These are phyloP conservation scores for Galemys pyrenaicus DNA, from an alignment of 2,113 vertebrate species.

Conservation along the genomic window DNA sequence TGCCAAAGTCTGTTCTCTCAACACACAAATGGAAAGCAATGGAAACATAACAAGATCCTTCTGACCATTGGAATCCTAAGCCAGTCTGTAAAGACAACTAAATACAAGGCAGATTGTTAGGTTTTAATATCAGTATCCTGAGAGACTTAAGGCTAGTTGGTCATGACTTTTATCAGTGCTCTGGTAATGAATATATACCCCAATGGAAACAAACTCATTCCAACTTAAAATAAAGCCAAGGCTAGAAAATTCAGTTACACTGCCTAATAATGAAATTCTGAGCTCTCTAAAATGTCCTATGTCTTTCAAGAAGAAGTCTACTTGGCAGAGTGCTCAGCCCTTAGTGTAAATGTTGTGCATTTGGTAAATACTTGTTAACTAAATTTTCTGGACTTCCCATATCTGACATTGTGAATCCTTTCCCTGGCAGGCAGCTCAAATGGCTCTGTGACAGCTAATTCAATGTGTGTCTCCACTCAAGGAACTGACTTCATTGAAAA, in stretches of 20 bases:
- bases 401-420: constrained; percentile 39
- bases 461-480: constrained; percentile 84
- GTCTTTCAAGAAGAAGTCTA: not conserved
- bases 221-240: not conserved
- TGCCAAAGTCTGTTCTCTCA: not conserved
- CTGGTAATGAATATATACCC: not conserved
- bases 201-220: not conserved
- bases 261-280: not conserved
- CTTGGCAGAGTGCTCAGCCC: not conserved
- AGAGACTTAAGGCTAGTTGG: not conserved
- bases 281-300: not conserved
- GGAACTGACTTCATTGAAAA: constrained; percentile 90
- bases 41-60: not conserved
- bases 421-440: constrained; percentile 78
- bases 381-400: not conserved
- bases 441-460: constrained; percentile 57
- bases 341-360: not conserved
- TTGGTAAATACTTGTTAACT: not conserved
- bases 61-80: not conserved
- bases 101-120: not conserved
- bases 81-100: not conserved
- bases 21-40: not conserved
- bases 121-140: not conserved
- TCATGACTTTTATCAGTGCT: not conserved
- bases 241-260: not conserved